Percentiles rank a stretch among this genome's conserved stretches.
These are phyloP conservation scores for Tetanocera ferruginea DNA, from an alignment of 2,888 invertebrate species.

Conservation along the genomic window DNA sequence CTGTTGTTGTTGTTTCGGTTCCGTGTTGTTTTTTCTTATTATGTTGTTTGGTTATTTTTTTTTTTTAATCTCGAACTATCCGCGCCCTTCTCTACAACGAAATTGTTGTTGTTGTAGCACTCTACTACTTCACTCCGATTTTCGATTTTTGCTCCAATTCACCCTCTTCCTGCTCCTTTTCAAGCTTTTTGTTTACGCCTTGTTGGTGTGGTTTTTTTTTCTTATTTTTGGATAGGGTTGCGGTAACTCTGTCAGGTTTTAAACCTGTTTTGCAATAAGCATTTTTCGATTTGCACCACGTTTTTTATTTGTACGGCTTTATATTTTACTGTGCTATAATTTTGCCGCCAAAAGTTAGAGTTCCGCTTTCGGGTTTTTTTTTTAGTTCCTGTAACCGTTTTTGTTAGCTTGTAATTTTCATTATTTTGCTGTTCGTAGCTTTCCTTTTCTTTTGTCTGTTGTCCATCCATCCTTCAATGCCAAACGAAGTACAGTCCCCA, in stretches of 20 bases:
- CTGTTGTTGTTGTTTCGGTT: neutral
- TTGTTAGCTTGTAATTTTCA: neutral
- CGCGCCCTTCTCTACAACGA: neutral
- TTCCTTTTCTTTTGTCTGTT: neutral
- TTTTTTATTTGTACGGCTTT: neutral
- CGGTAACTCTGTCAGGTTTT: neutral
- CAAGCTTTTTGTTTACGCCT: too few species aligned
- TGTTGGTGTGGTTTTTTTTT: too few species aligned
- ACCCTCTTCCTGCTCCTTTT: too few species aligned
- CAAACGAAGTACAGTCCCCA: slow-evolving; percentile 7
- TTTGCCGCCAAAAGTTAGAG: neutral
- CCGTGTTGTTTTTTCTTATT: too few species aligned
- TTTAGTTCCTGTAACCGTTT: neutral
- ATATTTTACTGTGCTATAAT: neutral
- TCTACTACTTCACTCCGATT: neutral
- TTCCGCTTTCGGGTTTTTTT: neutral
- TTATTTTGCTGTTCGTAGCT: neutral
- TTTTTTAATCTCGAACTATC: slow-evolving; percentile 31
- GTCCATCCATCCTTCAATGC: neutral
- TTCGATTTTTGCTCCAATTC: neutral
- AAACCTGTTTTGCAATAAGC: neutral
- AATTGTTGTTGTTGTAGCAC: too few species aligned
- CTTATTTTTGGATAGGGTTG: neutral
- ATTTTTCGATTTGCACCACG: neutral
- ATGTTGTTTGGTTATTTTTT: too few species aligned